Conservation (phyloP, 2,888 invertebrate species). For the Augiades crinisus region DNA sequence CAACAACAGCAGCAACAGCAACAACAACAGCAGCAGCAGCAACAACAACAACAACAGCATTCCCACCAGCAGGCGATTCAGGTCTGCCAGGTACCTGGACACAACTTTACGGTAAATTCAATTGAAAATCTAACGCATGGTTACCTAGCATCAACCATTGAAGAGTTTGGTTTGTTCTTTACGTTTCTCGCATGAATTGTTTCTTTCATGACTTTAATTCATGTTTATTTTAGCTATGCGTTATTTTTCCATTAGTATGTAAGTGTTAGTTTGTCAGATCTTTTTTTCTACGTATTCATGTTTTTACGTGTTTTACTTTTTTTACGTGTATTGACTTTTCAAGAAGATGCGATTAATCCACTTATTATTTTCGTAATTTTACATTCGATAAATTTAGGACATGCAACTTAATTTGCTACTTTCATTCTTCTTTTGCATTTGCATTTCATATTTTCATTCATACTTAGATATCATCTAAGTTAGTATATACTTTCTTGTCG, state of each 20-base stretch:
- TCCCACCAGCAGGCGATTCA: conserved; percentile 79
- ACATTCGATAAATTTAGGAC: no score
- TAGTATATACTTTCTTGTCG: no score
- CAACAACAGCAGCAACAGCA: conserved; percentile 54
- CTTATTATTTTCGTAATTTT: no score
- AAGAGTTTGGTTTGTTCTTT: conserved; percentile 20
- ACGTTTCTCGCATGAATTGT: conserved; percentile 18
- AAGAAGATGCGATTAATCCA: no score
- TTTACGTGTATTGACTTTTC: not conserved
- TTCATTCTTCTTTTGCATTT: conserved; percentile 7
- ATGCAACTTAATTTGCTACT: conserved; percentile 9
- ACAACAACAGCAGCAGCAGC: conserved; percentile 55
- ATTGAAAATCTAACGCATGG: conserved; percentile 55
- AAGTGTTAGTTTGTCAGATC: conserved; percentile 9
- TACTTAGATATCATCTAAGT: conserved; percentile 8
- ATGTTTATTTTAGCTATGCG: conserved; percentile 25
- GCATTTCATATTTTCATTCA: conserved; percentile 11
- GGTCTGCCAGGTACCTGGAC: conserved; percentile 79
- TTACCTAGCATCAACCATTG: conserved; percentile 31
- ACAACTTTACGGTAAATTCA: conserved; percentile 75
- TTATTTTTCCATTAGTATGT: conserved; percentile 20
- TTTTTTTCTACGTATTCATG: conserved; percentile 1
- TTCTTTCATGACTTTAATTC: conserved; percentile 12
- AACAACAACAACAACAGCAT: conserved; percentile 66
- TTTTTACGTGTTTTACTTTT: not conserved